Conservation (phyloP, 2,113 vertebrate genomes). For the Cavia porcellus region DNA sequence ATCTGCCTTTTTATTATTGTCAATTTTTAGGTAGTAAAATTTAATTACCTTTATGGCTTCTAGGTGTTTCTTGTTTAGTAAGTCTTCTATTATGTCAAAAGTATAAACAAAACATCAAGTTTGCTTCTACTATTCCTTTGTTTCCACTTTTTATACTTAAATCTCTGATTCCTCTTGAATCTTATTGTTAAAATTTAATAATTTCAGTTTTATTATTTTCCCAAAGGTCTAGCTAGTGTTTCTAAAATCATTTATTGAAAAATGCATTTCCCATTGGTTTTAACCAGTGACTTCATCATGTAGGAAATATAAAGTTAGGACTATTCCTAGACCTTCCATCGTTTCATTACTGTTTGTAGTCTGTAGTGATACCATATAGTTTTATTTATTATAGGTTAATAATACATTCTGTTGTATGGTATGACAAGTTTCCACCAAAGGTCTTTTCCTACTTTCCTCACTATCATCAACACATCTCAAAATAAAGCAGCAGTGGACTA, state of each 20-base stretch:
- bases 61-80: neutral
- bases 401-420: neutral
- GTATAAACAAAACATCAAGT: neutral
- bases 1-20: conserved; percentile 7
- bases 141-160: conserved; percentile 46
- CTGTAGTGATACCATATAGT: neutral
- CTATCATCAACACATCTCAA: neutral
- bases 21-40: conserved; percentile 33
- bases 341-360: neutral
- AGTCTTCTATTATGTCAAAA: neutral
- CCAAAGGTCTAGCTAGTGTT: conserved; percentile 42
- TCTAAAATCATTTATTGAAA: conserved; percentile 44
- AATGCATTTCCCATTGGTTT: conserved; percentile 53
- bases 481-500: neutral
- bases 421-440: neutral
- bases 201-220: conserved; percentile 47
- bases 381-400: conserved; percentile 27
- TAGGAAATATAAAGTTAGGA: conserved; percentile 37
- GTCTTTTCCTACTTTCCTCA: conserved; percentile 9
- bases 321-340: conserved; percentile 32
- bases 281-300: conserved; percentile 32
- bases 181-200: conserved; percentile 1
- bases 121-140: neutral
- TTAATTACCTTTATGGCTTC: conserved; percentile 29
- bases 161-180: conserved; percentile 29